These are phyloP conservation scores for Drosophila teissieri DNA, from an alignment of 1,140 invertebrate genomes.

Conservation along the genomic window DNA sequence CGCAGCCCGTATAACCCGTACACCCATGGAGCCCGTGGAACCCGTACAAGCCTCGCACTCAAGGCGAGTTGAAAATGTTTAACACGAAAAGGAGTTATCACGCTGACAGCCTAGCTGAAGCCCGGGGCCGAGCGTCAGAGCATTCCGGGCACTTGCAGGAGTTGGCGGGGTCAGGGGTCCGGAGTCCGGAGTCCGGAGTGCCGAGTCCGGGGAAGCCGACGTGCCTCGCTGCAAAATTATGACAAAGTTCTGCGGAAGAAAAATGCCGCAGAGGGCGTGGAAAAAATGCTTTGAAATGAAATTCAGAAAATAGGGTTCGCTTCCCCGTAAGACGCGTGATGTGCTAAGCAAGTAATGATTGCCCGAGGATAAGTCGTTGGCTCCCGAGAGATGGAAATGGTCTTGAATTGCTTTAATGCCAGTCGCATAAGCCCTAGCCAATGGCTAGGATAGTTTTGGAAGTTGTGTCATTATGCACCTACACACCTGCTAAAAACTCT, in stretches of 20 bases:
- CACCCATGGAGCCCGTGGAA: constrained; percentile 1
- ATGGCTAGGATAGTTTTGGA: not conserved
- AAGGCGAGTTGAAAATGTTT: constrained; percentile 75
- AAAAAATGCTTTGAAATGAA: constrained; percentile 30
- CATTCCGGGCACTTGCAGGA: constrained; percentile 8
- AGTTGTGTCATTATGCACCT: not conserved
- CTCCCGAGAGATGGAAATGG: not conserved
- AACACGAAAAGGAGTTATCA: constrained; percentile 82
- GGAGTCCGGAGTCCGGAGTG: constrained; percentile 3
- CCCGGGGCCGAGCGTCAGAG: constrained; percentile 22
- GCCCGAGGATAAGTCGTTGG: not conserved
- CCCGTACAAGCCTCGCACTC: constrained; percentile 33
- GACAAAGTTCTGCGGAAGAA: constrained; percentile 73
- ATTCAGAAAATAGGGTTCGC: constrained; percentile 24
- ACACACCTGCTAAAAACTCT: too few species aligned
- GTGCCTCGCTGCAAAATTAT: constrained; percentile 66
- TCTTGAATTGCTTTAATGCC: not conserved
- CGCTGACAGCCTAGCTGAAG: constrained; percentile 63
- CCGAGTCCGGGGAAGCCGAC: constrained; percentile 35
- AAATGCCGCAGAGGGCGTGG: constrained; percentile 45
- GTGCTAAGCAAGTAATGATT: constrained; percentile 21
- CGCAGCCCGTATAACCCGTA: constrained; percentile 19
- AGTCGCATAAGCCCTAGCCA: not conserved
- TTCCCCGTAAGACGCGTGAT: constrained; percentile 22
- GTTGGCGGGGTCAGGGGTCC: constrained; percentile 4